Evolutionary conservation across 30 jellyfish, hydroid and myxozoan genomes (phyloP), one percentile per base, ranked within the genome.

Genomic region (Hydra vulgaris): DNA sequence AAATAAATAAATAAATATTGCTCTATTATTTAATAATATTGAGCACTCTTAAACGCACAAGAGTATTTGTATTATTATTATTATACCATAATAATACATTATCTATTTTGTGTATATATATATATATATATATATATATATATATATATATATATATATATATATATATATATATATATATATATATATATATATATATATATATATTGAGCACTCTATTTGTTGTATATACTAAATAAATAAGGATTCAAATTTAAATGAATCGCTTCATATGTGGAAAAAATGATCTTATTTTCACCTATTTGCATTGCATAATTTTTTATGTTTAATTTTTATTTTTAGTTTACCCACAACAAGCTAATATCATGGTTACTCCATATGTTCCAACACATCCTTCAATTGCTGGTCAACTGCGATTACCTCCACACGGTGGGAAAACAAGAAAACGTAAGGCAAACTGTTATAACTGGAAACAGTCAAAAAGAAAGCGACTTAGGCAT

Each of bases 351-450:
- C 61, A 40, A 40, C 61, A 40, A 40, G 61, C 61, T 40, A 40
- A 40, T 40, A 40, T 40, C 61, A 40, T 40, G 61, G 61, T 40
- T 40, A 40, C 61, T 40, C 67, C 84, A 1, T 23, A 55, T 24
- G 53, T 52, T 17, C 21, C 84, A 25, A 53, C 84, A 26, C 55
- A 24, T 19, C 84, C 27, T 76, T 20, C 27, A 20, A 68, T 68
- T 68, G 75, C 75, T 15, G 75, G 25, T 23, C 25, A 20, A 68
- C 75, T 23, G 75, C 75, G 75, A 68, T 68, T 68, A 68, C 81
- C 81, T 73, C 71, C 71, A 8, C 81, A 73, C n/a, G 61, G 81
- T 20, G 81, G 81, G 25, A 27, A 73, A 23, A 73, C 81, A 25
- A 73, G 81, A 25, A 73, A 73, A 73, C 15, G 75, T 68, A 68